phyloP scores from a whole-genome alignment of 2,113 vertebrate species.

The Excalfactoria chinensis region DNA sequence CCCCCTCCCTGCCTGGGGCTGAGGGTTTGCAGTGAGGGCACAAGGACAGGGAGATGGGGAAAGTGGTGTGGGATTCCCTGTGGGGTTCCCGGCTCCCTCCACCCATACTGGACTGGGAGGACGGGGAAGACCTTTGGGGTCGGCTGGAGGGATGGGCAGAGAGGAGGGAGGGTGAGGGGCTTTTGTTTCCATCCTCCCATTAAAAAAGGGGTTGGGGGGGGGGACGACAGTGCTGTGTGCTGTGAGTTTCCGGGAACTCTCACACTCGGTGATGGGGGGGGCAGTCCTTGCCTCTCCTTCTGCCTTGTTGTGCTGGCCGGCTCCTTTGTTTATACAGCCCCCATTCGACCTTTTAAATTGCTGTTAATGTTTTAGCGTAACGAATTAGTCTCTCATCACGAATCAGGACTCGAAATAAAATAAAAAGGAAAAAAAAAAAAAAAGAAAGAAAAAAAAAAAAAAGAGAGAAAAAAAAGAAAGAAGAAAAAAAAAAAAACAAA shows the following conservation, averaged over 20 bases:
- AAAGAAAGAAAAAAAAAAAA: slow-evolving; percentile 76
- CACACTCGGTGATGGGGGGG: neutral
- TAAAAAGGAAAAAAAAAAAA: slow-evolving; percentile 82
- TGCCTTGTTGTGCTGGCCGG: slow-evolving; percentile 76
- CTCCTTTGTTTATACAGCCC: slow-evolving; percentile 88
- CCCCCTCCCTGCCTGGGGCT: neutral
- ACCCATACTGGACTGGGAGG: neutral
- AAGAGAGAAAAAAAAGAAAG: slow-evolving; percentile 72
- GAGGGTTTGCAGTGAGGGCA: too few species aligned
- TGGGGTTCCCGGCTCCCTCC: neutral
- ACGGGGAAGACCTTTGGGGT: accelerated
- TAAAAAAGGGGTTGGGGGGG: neutral
- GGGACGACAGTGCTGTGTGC: neutral
- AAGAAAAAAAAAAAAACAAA: slow-evolving; percentile 68
- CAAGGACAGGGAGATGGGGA: neutral
- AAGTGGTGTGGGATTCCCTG: neutral
- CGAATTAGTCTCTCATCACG: slow-evolving; percentile 99
- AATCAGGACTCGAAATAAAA: slow-evolving; percentile 95
- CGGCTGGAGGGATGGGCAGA: neutral
- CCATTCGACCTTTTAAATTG: slow-evolving; percentile 96
- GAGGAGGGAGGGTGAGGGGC: neutral
- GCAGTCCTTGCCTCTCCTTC: slow-evolving; percentile 67
- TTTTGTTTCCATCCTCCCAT: neutral
- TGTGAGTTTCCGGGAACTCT: slow-evolving; percentile 25
- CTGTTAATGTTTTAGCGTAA: slow-evolving; percentile 99